Conservation (phyloP, 2,797 vertebrate species). For the Dipus sagitta region DNA sequence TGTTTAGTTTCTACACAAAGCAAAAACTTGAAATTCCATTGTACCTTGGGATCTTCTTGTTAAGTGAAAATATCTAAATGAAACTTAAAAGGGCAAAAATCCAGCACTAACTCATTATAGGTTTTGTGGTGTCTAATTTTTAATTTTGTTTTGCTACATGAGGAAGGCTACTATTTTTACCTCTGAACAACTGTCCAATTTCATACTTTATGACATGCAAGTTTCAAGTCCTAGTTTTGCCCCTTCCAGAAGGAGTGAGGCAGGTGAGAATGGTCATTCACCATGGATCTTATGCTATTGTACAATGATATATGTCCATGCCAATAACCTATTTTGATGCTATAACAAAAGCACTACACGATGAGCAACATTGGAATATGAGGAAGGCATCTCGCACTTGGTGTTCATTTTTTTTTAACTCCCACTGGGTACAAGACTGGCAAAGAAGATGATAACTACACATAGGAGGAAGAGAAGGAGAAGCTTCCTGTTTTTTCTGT, state of each 20-base stretch:
- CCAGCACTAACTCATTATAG: background rate
- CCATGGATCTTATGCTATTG: background rate
- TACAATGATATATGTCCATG: background rate
- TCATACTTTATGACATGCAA: slow-evolving; percentile 20
- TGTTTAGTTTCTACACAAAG: background rate
- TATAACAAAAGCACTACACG: slow-evolving; percentile 25
- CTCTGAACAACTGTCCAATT: slow-evolving; percentile 46
- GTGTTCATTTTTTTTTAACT: background rate
- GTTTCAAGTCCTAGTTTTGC: background rate
- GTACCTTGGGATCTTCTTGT: background rate
- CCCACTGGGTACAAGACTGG: background rate
- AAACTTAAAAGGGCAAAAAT: background rate
- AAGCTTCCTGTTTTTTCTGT: slow-evolving; percentile 44
- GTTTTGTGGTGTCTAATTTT: background rate
- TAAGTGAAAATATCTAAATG: slow-evolving; percentile 54
- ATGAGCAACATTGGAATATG: background rate
- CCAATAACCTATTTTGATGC: background rate
- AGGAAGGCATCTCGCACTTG: background rate
- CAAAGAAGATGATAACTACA: slow-evolving; percentile 57
- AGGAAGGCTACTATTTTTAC: slow-evolving; percentile 36
- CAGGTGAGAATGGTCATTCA: background rate
- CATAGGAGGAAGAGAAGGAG: slow-evolving; percentile 4
- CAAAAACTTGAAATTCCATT: background rate
- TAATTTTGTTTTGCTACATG: slow-evolving; percentile 15
- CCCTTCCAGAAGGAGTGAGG: background rate